phyloP scores from a whole-genome alignment of 2,797 vertebrate genomes.

The Peromyscus nudipes region DNA sequence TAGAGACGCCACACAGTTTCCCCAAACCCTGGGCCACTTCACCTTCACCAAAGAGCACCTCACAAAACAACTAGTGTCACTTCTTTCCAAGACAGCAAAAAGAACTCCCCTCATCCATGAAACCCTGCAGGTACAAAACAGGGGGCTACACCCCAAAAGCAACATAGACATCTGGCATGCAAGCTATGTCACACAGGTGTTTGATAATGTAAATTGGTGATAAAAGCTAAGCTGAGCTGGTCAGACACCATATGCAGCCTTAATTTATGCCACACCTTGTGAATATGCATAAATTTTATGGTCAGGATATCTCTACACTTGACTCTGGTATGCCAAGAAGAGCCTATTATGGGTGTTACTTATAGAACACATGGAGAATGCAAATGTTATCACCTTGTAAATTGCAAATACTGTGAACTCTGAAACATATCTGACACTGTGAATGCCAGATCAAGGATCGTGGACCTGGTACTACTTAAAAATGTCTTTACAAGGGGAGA shows the following conservation, averaged over 20 bases:
- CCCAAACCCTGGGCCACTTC: background rate
- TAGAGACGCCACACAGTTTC: background rate
- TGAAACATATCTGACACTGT: background rate
- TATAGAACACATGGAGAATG: background rate
- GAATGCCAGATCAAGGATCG: background rate
- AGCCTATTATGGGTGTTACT: background rate
- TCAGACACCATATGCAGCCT: background rate
- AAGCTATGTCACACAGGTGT: background rate
- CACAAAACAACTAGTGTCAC: background rate
- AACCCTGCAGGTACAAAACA: background rate
- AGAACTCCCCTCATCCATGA: background rate
- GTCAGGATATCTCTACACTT: background rate
- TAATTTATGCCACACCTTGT: background rate
- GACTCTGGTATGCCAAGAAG: too few species aligned
- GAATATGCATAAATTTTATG: background rate
- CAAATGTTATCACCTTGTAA: background rate
- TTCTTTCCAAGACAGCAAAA: background rate
- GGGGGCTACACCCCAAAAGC: rapidly evolving
- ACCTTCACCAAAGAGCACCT: background rate
- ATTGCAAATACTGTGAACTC: slow-evolving; percentile 29
- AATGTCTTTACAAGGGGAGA: background rate
- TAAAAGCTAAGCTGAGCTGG: background rate
- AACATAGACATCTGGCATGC: background rate
- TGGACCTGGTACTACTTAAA: background rate
- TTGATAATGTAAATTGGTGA: background rate